phyloP scores from a whole-genome alignment of 1,140 invertebrate genomes.

The Heliconius eleuchia region DNA sequence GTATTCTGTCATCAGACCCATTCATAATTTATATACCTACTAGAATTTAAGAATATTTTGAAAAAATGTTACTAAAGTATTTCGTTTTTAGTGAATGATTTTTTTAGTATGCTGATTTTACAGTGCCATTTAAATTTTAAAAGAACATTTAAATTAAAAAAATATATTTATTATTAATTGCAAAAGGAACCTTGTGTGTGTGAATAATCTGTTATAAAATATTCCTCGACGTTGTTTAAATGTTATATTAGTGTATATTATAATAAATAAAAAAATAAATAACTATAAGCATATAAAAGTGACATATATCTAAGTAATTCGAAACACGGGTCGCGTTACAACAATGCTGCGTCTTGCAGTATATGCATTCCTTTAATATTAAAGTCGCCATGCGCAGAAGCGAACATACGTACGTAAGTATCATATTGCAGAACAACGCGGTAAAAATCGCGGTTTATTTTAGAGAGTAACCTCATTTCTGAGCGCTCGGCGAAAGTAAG shows the following conservation, averaged over 20 bases:
- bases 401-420: slow-evolving; percentile 31
- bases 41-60: too few relatives aligned
- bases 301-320: slow-evolving; percentile 5
- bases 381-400: slow-evolving; percentile 51
- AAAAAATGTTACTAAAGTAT: too few relatives aligned
- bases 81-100: too few relatives aligned
- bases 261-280: not conserved
- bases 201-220: too few relatives aligned
- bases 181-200: too few relatives aligned
- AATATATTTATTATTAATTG: too few relatives aligned
- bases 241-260: not conserved
- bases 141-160: too few relatives aligned
- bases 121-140: too few relatives aligned
- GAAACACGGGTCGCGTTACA: slow-evolving; percentile 39
- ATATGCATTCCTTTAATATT: slow-evolving; percentile 49
- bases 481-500: slow-evolving; percentile 63
- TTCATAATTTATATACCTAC: too few relatives aligned
- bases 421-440: slow-evolving; percentile 49
- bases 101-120: too few relatives aligned
- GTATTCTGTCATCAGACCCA: too few relatives aligned
- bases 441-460: slow-evolving; percentile 69
- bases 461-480: slow-evolving; percentile 70
- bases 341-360: slow-evolving; percentile 40
- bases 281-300: not conserved
- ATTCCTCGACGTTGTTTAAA: not conserved